A percentile compares a stretch with the other conserved stretches of the same genome.
Evolutionary conservation across 2,888 invertebrate species (phyloP).

Genomic region (Platycnemis pennipes): DNA sequence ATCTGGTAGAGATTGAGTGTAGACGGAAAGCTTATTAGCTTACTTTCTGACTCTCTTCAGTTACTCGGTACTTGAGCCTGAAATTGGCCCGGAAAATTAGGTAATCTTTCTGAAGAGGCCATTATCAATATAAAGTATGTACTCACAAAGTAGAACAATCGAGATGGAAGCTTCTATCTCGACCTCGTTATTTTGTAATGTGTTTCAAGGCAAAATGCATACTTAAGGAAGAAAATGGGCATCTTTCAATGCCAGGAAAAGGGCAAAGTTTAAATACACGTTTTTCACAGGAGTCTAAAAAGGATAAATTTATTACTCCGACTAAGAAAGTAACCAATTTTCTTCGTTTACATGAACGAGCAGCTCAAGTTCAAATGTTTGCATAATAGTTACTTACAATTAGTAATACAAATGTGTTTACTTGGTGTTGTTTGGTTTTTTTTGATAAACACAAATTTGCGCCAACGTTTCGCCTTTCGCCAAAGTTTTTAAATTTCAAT

Average conservation of each 20-base stretch:
- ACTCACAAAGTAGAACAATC: not conserved
- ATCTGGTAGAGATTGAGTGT: not conserved
- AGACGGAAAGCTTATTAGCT: not conserved
- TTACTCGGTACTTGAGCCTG: not conserved
- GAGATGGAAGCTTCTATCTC: not conserved
- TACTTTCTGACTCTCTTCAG: not conserved
- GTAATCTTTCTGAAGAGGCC: not conserved
- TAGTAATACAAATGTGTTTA: no score
- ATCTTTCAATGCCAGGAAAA: not conserved
- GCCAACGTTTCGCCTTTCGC: no score
- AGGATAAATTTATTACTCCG: no score
- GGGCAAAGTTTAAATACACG: not conserved
- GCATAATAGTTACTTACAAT: no score
- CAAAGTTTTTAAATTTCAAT: no score
- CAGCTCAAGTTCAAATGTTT: no score
- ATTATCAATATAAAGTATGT: not conserved
- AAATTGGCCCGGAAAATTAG: constrained; percentile 1
- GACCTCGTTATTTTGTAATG: not conserved
- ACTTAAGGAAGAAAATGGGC: not conserved
- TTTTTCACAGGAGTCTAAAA: no score
- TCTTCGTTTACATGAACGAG: no score
- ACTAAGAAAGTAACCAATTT: no score
- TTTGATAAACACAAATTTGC: no score
- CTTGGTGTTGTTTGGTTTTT: no score
- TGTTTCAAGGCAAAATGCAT: not conserved